Conservation (phyloP, 2,797 vertebrate species). For the Alosa sapidissima region DNA sequence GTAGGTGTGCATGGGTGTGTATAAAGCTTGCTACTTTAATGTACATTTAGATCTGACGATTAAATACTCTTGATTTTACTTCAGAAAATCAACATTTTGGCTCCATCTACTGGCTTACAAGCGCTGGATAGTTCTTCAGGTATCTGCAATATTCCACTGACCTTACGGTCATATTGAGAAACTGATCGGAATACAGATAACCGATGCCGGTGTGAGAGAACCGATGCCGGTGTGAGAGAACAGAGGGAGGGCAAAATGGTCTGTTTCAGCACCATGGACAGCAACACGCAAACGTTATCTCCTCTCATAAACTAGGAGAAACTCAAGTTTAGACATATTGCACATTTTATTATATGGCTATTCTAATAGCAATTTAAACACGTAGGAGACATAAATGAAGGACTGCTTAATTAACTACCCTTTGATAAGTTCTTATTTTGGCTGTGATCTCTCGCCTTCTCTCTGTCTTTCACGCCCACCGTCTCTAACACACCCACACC, state of each 20-base stretch:
- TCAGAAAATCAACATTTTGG: not conserved
- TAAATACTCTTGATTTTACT: not conserved
- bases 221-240: not conserved
- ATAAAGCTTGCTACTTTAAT: not conserved
- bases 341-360: not conserved
- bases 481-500: not conserved
- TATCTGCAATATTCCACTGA: constrained; percentile 22
- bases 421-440: not conserved
- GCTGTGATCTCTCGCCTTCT: not conserved
- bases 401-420: not conserved
- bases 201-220: not conserved
- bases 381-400: too few species aligned
- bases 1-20: not conserved
- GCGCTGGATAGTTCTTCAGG: not conserved
- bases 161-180: not conserved
- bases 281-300: not conserved
- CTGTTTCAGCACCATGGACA: constrained; percentile 15
- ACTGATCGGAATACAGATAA: not conserved
- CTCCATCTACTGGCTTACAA: constrained; percentile 21
- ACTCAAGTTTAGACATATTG: not conserved
- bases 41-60: not conserved
- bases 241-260: not conserved
- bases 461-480: not conserved
- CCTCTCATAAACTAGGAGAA: not conserved
- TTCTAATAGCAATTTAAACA: not conserved